Conservation (phyloP, 2,888 invertebrate genomes). For the Agonopterix heracliana region DNA sequence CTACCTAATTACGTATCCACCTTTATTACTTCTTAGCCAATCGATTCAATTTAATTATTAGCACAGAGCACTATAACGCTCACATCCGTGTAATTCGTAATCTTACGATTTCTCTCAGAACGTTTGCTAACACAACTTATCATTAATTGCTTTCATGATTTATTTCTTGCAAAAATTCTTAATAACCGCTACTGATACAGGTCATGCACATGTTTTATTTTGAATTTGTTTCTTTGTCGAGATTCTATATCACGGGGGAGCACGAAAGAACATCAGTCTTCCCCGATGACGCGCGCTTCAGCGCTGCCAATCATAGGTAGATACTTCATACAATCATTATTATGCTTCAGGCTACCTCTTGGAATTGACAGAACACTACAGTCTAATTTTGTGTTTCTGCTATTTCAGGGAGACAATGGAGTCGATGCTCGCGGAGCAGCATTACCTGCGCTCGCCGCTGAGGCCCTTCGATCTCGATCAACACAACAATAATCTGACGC, state of each 20-base stretch:
- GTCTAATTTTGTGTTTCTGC: conserved; percentile 16
- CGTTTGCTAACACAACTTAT: conserved; percentile 17
- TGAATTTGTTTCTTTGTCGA: conserved; percentile 69
- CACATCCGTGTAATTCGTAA: conserved; percentile 36
- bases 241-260: conserved; percentile 75
- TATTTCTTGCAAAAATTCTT: conserved; percentile 3
- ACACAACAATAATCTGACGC: conserved; percentile 81
- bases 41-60: conserved; percentile 42
- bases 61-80: conserved; percentile 27
- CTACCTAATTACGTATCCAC: conserved; percentile 43
- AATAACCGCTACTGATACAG: conserved; percentile 13
- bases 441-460: conserved; percentile 85
- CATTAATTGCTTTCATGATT: conserved; percentile 21
- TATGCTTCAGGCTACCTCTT: conserved; percentile 9
- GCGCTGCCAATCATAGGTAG: conserved; percentile 71
- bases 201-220: conserved; percentile 51
- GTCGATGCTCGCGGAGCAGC: conserved; percentile 90
- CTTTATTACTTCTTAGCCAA: conserved; percentile 40
- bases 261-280: conserved; percentile 70
- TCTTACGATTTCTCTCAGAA: conserved; percentile 29
- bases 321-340: conserved; percentile 46
- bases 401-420: conserved; percentile 91
- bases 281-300: conserved; percentile 72
- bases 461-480: conserved; percentile 84
- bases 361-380: not conserved